These are phyloP conservation scores for Parazoanthus darwini DNA, from an alignment of 92 coral and sea anemone genomes.

Conservation along the genomic window DNA sequence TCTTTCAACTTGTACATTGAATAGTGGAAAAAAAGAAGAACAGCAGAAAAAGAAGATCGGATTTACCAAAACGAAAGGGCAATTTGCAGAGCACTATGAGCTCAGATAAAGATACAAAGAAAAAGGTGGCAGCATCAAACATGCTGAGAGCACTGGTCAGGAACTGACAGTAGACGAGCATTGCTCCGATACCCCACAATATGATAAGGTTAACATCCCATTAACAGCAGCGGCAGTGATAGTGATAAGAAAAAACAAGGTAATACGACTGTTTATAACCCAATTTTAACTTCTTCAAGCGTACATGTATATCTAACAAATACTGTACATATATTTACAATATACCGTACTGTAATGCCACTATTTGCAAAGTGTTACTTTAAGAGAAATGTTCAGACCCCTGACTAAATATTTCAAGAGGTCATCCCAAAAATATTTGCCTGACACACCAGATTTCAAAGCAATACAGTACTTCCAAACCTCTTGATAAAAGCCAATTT, in stretches of 20 bases:
- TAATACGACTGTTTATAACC: constrained; percentile 28
- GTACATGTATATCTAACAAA: not conserved
- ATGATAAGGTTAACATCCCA: constrained; percentile 18
- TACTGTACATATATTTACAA: no score
- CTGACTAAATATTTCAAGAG: no score
- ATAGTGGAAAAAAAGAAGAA: not conserved
- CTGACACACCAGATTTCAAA: no score
- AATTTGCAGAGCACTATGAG: not conserved
- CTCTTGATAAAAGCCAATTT: no score
- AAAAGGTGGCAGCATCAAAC: not conserved
- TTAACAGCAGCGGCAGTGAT: constrained; percentile 14
- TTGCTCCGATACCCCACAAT: constrained; percentile 6
- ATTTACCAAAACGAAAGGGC: not conserved
- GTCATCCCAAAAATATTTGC: no score
- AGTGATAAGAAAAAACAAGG: constrained; percentile 20
- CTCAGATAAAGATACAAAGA: not conserved
- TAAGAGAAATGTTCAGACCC: no score
- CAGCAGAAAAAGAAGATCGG: constrained; percentile 1
- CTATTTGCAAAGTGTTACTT: no score
- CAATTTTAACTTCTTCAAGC: constrained; percentile 28
- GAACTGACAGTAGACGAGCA: constrained; percentile 26
- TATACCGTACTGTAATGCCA: no score
- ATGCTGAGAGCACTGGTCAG: constrained; percentile 20
- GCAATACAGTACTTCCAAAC: no score
- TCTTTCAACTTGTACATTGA: no score